Evolutionary conservation across 2,113 vertebrate genomes (phyloP).

Genomic region (Pogonocichla stellata): DNA sequence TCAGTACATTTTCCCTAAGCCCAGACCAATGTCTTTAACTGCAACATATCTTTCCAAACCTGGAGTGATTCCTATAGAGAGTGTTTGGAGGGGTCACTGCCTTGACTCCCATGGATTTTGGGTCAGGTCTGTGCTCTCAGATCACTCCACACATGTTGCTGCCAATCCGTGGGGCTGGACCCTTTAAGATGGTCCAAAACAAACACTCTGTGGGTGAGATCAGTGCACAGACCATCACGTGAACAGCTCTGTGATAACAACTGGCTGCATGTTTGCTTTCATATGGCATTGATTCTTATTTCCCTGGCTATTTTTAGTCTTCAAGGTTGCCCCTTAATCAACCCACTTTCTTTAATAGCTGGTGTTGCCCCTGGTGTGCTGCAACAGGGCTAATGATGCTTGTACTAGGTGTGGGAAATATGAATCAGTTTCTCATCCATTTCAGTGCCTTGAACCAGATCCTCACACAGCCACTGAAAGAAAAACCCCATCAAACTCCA

Average conservation of each 20-base stretch:
- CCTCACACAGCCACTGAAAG: background rate
- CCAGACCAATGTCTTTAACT: background rate
- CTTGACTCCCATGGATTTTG: background rate
- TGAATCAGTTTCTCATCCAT: background rate
- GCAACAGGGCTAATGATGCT: background rate
- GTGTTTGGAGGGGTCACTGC: background rate
- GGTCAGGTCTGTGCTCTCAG: background rate
- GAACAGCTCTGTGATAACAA: slow-evolving; percentile 10
- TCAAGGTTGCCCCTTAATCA: background rate
- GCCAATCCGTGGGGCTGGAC: background rate
- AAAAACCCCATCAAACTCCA: background rate
- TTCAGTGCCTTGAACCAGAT: background rate
- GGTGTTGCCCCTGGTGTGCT: background rate
- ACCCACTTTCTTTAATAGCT: background rate
- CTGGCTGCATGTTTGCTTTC: background rate
- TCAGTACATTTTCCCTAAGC: background rate
- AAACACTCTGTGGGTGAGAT: background rate
- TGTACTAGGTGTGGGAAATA: background rate
- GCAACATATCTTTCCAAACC: background rate
- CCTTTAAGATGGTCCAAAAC: background rate
- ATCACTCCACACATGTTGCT: background rate
- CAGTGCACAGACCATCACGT: background rate
- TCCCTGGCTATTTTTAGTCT: slow-evolving; percentile 16
- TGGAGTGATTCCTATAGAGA: background rate
- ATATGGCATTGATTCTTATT: background rate